Conservation (phyloP, 2,888 invertebrate genomes). For the Polyploca ridens region DNA sequence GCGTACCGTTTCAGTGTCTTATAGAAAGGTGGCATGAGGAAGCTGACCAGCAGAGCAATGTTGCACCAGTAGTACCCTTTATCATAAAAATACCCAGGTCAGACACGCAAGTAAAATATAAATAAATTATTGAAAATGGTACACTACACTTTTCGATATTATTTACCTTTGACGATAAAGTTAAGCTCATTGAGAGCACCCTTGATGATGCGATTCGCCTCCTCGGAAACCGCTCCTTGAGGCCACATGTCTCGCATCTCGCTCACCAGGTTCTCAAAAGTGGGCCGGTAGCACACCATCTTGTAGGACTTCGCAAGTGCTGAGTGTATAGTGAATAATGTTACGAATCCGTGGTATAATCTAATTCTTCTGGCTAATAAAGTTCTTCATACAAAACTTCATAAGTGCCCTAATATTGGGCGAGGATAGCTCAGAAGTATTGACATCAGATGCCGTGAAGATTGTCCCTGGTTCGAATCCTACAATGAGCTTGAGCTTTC, state of each 20-base stretch:
- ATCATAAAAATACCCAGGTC: background rate
- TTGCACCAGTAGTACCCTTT: constrained; percentile 53
- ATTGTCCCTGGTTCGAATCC: no score
- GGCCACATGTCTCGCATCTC: constrained; percentile 54
- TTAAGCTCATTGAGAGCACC: constrained; percentile 35
- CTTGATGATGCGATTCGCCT: constrained; percentile 38
- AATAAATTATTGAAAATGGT: constrained; percentile 23
- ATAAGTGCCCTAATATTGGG: no score
- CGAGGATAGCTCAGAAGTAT: no score
- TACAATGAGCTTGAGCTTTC: no score
- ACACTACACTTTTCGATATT: no score
- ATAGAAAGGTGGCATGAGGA: constrained; percentile 36
- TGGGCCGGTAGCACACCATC: constrained; percentile 36
- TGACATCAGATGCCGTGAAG: no score
- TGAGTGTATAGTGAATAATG: constrained; percentile 19
- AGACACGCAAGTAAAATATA: no score
- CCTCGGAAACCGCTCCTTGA: constrained; percentile 29
- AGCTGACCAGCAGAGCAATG: constrained; percentile 38
- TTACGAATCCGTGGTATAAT: background rate
- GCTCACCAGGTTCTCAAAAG: constrained; percentile 45
- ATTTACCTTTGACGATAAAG: constrained; percentile 40
- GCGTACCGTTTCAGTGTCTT: constrained; percentile 31
- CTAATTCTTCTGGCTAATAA: no score
- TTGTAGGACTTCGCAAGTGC: constrained; percentile 45
- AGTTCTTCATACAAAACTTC: no score